phyloP scores from a whole-genome alignment of 2,797 vertebrate species.

The Clarias fuscus region DNA sequence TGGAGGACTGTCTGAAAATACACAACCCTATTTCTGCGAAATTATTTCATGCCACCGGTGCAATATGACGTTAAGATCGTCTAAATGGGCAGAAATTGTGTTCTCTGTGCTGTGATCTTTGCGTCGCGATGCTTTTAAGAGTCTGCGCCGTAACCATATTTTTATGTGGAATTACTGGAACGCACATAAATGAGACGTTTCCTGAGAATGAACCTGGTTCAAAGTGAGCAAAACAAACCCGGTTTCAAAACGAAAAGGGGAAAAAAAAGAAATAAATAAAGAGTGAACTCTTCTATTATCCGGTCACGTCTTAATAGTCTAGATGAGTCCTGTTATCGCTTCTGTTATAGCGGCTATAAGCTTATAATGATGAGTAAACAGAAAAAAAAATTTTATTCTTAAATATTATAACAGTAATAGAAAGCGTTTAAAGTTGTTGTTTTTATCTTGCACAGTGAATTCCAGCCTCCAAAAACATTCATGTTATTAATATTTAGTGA shows the following conservation, averaged over 20 bases:
- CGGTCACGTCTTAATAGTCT: background rate
- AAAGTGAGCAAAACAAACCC: background rate
- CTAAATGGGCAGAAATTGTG: background rate
- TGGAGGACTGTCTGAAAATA: background rate
- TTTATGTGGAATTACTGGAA: background rate
- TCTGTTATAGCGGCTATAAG: background rate
- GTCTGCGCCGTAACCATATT: background rate
- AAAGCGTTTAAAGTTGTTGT: background rate
- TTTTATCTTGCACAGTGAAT: background rate
- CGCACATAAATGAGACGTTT: no score
- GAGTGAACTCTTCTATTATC: background rate
- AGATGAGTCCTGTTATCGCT: background rate
- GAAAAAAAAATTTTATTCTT: background rate
- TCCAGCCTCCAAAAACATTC: background rate
- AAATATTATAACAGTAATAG: background rate
- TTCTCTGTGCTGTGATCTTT: background rate
- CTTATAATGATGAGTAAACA: background rate
- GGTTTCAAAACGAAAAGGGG: background rate
- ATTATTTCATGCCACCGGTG: background rate
- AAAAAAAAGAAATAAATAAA: no score
- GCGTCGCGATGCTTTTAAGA: background rate
- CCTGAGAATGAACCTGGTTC: background rate
- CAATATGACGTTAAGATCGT: background rate
- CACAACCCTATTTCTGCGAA: background rate
- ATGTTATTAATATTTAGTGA: conserved; percentile 8